A percentile compares a stretch with the other conserved stretches of the same genome.
Conservation (phyloP, 2,113 vertebrate genomes). For the Albula goreensis region DNA sequence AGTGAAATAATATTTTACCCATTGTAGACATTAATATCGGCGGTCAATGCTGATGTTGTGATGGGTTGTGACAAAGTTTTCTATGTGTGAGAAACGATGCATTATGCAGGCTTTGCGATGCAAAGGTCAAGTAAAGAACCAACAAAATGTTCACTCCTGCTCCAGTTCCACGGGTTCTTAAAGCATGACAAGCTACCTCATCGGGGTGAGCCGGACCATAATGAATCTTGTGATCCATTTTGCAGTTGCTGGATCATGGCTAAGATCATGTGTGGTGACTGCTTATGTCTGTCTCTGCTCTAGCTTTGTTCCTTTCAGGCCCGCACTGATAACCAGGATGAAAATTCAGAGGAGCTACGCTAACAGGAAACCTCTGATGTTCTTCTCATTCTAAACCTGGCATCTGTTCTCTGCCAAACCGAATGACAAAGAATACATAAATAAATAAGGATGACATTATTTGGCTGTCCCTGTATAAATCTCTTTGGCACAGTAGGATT, state of each 20-base stretch:
- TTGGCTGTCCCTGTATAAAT: not conserved
- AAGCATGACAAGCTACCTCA: no score
- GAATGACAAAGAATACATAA: not conserved
- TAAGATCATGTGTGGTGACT: not conserved
- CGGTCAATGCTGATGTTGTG: no score
- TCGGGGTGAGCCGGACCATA: no score
- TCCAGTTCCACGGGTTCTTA: no score
- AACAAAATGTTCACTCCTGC: no score
- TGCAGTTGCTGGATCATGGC: not conserved
- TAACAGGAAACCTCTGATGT: not conserved
- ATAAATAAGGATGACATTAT: constrained; percentile 27
- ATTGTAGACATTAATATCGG: no score
- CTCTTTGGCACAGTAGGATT: constrained; percentile 21
- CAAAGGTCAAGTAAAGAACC: no score
- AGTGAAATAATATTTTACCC: no score
- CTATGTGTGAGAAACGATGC: no score
- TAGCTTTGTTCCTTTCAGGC: constrained; percentile 11
- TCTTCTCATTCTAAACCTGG: not conserved
- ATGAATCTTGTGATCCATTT: not conserved
- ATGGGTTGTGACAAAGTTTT: no score
- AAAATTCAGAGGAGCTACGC: not conserved
- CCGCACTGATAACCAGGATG: not conserved
- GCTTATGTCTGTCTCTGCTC: not conserved
- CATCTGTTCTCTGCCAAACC: constrained; percentile 1
- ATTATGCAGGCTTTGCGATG: no score